Conservation (phyloP, 2,888 invertebrate genomes). For the Onthophagus sagittarius region DNA sequence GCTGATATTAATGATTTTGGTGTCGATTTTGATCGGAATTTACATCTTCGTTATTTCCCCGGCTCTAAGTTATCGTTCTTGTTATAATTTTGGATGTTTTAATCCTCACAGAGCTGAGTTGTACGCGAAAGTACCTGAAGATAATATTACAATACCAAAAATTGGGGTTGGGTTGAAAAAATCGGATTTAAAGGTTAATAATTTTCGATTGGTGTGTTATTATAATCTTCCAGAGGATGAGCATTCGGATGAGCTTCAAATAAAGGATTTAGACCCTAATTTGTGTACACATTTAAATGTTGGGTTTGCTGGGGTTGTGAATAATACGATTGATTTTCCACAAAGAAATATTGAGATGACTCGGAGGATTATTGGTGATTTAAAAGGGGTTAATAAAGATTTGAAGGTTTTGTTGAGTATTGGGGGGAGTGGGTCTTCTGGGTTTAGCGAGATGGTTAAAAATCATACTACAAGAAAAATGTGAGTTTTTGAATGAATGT, state of each 20-base stretch:
- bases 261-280: slow-evolving; percentile 61
- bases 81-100: slow-evolving; percentile 1
- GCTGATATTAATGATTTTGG: neutral
- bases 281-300: slow-evolving; percentile 82
- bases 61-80: neutral
- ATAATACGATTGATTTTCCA: slow-evolving; percentile 58
- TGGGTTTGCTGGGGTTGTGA: slow-evolving; percentile 65
- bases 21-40: neutral
- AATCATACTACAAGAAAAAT: slow-evolving; percentile 67
- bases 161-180: no score
- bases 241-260: slow-evolving; percentile 47
- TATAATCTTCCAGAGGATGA: slow-evolving; percentile 55
- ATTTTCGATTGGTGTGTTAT: slow-evolving; percentile 61
- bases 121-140: slow-evolving; percentile 33
- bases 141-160: slow-evolving; percentile 25
- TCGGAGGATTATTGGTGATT: slow-evolving; percentile 44
- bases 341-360: slow-evolving; percentile 39
- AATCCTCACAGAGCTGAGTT: slow-evolving; percentile 34
- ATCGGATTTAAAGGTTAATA: slow-evolving; percentile 21
- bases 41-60: neutral
- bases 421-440: slow-evolving; percentile 59
- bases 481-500: slow-evolving; percentile 30
- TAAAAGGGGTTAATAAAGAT: slow-evolving; percentile 58
- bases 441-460: slow-evolving; percentile 69
- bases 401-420: slow-evolving; percentile 77